Evolutionary conservation across 2,113 vertebrate genomes (phyloP).

Genomic region (Apteryx owenii): DNA sequence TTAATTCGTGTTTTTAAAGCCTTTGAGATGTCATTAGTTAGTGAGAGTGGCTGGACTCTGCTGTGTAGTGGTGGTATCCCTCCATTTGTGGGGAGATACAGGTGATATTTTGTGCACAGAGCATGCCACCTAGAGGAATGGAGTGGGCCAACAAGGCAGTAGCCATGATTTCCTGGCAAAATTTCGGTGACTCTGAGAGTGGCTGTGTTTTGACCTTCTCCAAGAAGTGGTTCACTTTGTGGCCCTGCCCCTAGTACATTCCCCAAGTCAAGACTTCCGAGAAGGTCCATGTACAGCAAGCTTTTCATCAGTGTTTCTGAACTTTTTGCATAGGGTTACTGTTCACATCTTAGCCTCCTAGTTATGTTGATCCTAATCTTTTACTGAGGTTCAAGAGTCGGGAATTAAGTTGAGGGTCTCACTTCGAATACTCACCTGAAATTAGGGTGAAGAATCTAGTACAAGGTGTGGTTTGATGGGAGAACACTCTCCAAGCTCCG

Average conservation of each 20-base stretch:
- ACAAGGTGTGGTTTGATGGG: slow-evolving; percentile 5
- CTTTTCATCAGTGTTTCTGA: neutral
- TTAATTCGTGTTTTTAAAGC: neutral
- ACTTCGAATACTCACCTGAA: neutral
- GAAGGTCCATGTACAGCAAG: neutral
- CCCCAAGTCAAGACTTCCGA: neutral
- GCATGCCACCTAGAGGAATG: slow-evolving; percentile 37
- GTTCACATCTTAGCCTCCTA: neutral
- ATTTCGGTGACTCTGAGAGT: neutral
- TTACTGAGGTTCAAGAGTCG: neutral
- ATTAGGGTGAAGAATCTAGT: neutral
- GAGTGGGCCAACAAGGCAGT: neutral
- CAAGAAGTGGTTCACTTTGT: neutral
- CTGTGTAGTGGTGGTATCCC: neutral
- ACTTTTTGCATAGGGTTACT: neutral
- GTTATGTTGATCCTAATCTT: neutral
- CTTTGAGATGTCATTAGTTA: neutral
- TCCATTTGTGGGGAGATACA: neutral
- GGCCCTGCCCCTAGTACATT: rapidly evolving
- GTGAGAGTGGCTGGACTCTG: neutral
- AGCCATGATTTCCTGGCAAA: neutral
- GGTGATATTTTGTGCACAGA: neutral
- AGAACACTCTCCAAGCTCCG: neutral
- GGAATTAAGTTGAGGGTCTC: neutral
- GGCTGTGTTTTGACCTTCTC: neutral